A percentile compares a stretch with the other conserved stretches of the same genome.
Conservation (phyloP, 1,140 invertebrate genomes). For the Euborellia annulipes region DNA sequence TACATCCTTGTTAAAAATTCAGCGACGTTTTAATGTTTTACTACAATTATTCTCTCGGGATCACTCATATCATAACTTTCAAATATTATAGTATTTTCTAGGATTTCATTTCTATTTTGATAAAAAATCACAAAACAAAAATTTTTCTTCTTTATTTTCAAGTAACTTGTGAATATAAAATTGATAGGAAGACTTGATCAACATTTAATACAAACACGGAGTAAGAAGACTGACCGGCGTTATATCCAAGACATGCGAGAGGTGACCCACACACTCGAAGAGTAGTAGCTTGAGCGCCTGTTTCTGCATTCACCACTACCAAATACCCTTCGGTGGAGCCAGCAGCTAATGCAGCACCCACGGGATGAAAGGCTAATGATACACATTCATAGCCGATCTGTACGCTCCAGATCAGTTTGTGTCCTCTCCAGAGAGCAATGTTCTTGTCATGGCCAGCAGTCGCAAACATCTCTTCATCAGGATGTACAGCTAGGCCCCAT, state of each 20-base stretch:
- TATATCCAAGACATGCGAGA: slow-evolving; percentile 67
- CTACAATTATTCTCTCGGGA: too few species aligned
- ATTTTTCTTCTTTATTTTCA: slow-evolving; percentile 1
- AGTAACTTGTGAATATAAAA: slow-evolving; percentile 3
- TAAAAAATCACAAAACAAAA: neutral
- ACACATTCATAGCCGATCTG: slow-evolving; percentile 68
- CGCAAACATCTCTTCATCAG: slow-evolving; percentile 79
- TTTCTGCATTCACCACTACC: slow-evolving; percentile 65
- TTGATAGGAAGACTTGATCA: slow-evolving; percentile 2
- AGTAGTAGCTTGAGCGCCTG: slow-evolving; percentile 64
- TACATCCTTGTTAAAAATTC: too few species aligned
- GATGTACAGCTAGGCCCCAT: slow-evolving; percentile 77
- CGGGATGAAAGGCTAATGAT: slow-evolving; percentile 73
- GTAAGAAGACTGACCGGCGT: slow-evolving; percentile 63
- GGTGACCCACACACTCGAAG: slow-evolving; percentile 71
- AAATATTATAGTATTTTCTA: neutral
- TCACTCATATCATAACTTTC: too few species aligned
- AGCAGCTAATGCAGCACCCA: slow-evolving; percentile 66
- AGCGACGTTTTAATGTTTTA: too few species aligned
- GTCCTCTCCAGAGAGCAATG: slow-evolving; percentile 75
- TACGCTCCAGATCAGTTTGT: slow-evolving; percentile 74
- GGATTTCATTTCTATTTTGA: neutral
- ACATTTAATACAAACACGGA: neutral
- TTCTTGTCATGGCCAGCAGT: slow-evolving; percentile 86
- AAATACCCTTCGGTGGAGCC: slow-evolving; percentile 80